A percentile compares a stretch with the other conserved stretches of the same genome.
These are phyloP conservation scores for Gadopsis bispinosus DNA, from an alignment of 2,797 vertebrate species.

Conservation along the genomic window DNA sequence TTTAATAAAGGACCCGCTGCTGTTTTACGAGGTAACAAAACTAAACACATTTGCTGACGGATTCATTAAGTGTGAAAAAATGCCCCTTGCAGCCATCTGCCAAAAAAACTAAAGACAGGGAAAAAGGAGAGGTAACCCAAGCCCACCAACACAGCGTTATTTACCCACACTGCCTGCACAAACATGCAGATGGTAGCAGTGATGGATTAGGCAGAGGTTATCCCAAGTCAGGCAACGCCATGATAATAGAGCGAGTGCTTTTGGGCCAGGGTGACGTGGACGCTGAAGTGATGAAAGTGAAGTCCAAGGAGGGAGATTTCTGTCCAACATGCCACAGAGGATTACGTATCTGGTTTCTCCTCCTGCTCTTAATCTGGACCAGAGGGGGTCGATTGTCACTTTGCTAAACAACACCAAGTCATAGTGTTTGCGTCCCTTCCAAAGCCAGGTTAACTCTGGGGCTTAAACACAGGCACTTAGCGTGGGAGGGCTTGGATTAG, in stretches of 20 bases:
- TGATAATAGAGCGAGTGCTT: constrained; percentile 75
- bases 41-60: constrained; percentile 80
- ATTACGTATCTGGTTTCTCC: constrained; percentile 80
- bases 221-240: constrained; percentile 66
- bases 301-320: constrained; percentile 71
- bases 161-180: constrained; percentile 82
- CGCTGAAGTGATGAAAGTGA: constrained; percentile 78
- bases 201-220: constrained; percentile 83
- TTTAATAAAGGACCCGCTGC: constrained; percentile 63
- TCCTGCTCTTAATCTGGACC: constrained; percentile 74
- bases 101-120: constrained; percentile 51
- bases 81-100: constrained; percentile 68
- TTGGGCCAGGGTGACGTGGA: constrained; percentile 54
- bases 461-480: constrained; percentile 79
- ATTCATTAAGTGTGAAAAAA: constrained; percentile 81
- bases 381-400: constrained; percentile 71
- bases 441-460: constrained; percentile 78
- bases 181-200: constrained; percentile 80
- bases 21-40: constrained; percentile 79
- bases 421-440: constrained; percentile 67
- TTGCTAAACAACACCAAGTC: constrained; percentile 71
- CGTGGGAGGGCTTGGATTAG: constrained; percentile 67
- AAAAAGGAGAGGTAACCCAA: constrained; percentile 72
- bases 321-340: constrained; percentile 73
- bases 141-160: constrained; percentile 79